Evolutionary conservation across 2,888 invertebrate species (phyloP).

Genomic region (Rhogogaster chlorosoma): DNA sequence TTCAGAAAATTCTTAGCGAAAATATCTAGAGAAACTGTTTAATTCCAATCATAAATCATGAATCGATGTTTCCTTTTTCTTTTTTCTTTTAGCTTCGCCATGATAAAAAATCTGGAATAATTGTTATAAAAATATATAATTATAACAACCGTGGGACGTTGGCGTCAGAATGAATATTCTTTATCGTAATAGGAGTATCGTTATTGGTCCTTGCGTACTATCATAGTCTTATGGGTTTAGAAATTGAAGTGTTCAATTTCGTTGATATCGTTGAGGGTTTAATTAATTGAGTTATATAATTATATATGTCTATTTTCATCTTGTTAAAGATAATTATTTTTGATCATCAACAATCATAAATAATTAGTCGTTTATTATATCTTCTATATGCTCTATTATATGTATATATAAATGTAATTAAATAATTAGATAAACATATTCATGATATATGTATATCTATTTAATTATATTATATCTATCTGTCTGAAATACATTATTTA

Average conservation of each 20-base stretch:
- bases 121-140: background rate
- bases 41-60: too few relatives aligned
- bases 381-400: background rate
- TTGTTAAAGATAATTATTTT: background rate
- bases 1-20: background rate
- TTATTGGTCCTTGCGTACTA: background rate
- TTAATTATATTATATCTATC: background rate
- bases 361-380: background rate
- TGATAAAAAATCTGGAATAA: background rate
- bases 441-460: slow-evolving; percentile 9
- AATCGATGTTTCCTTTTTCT: background rate
- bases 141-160: background rate
- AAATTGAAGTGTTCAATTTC: background rate
- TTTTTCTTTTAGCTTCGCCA: background rate
- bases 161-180: background rate
- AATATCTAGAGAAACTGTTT: background rate
- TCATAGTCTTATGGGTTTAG: background rate
- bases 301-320: background rate
- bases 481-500: background rate
- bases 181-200: background rate
- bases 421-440: background rate
- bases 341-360: background rate
- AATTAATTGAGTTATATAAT: background rate
- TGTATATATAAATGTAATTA: background rate
- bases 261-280: background rate